Evolutionary conservation across 2,113 vertebrate species (phyloP).

Genomic region (Collichthys lucidus): DNA sequence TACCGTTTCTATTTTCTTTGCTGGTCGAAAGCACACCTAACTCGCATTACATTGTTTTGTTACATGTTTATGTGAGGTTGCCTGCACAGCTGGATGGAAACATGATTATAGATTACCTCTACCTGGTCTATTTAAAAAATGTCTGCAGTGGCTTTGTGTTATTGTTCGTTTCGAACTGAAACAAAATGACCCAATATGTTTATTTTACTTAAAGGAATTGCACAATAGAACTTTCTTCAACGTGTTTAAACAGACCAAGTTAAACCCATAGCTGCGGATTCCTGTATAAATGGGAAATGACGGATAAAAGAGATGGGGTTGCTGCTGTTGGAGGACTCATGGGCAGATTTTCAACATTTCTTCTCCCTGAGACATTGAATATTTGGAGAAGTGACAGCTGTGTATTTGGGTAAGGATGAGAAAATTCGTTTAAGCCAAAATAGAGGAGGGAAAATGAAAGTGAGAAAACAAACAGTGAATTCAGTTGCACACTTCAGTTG

Average conservation of each 20-base stretch:
- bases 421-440: constrained; percentile 68
- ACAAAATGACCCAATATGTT: constrained; percentile 39
- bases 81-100: constrained; percentile 45
- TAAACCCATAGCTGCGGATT: constrained; percentile 41
- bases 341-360: constrained; percentile 67
- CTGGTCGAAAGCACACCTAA: constrained; percentile 52
- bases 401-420: constrained; percentile 73
- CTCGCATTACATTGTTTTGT: constrained; percentile 52
- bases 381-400: constrained; percentile 69
- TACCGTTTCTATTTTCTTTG: constrained; percentile 28
- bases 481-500: constrained; percentile 59
- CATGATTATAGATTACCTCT: constrained; percentile 36
- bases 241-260: constrained; percentile 44
- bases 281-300: constrained; percentile 62
- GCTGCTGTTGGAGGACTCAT: constrained; percentile 65
- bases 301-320: constrained; percentile 62
- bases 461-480: constrained; percentile 69
- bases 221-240: constrained; percentile 39
- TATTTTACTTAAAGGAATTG: constrained; percentile 39
- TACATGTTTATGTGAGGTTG: constrained; percentile 47
- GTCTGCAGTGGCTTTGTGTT: constrained; percentile 23
- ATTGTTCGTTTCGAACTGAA: constrained; percentile 29
- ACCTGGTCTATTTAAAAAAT: constrained; percentile 40
- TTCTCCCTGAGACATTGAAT: constrained; percentile 68
- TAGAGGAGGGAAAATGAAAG: constrained; percentile 57